These are phyloP conservation scores for Grantiella picta DNA, from an alignment of 2,113 vertebrate genomes.

Conservation along the genomic window DNA sequence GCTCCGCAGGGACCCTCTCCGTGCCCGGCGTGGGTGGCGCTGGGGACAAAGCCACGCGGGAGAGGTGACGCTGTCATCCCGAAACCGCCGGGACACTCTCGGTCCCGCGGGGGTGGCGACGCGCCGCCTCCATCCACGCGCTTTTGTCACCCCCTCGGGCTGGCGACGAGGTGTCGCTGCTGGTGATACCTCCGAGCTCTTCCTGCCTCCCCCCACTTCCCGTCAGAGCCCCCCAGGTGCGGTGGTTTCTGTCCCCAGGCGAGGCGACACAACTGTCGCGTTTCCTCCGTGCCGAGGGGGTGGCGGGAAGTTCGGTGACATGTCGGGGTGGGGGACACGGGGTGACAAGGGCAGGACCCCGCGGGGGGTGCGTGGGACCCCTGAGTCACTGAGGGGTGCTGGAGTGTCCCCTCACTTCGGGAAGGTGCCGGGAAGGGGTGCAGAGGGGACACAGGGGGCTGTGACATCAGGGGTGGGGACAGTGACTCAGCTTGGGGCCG, in stretches of 20 bases:
- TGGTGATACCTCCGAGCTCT: fast-evolving
- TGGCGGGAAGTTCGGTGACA: neutral
- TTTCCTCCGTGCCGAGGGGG: neutral
- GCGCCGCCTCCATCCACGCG: too few species aligned
- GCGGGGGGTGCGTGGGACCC: fast-evolving
- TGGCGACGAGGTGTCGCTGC: neutral
- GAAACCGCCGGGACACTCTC: too few species aligned
- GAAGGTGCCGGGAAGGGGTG: neutral
- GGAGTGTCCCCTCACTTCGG: neutral
- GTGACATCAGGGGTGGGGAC: neutral
- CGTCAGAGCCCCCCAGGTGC: fast-evolving
- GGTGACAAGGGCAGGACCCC: neutral
- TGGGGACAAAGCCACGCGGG: fast-evolving
- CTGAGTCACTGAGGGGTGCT: too few species aligned
- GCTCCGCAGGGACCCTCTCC: fast-evolving
- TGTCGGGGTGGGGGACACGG: fast-evolving
- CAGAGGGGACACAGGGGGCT: neutral
- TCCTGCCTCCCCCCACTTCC: neutral
- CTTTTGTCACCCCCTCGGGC: neutral
- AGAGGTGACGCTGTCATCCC: neutral
- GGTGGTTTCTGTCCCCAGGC: neutral
- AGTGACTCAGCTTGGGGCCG: too few species aligned
- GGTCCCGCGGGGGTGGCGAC: too few species aligned
- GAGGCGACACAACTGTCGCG: fast-evolving
- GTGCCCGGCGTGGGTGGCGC: fast-evolving